These are phyloP conservation scores for Nasua narica DNA, from an alignment of 2,797 vertebrate genomes.

Conservation along the genomic window DNA sequence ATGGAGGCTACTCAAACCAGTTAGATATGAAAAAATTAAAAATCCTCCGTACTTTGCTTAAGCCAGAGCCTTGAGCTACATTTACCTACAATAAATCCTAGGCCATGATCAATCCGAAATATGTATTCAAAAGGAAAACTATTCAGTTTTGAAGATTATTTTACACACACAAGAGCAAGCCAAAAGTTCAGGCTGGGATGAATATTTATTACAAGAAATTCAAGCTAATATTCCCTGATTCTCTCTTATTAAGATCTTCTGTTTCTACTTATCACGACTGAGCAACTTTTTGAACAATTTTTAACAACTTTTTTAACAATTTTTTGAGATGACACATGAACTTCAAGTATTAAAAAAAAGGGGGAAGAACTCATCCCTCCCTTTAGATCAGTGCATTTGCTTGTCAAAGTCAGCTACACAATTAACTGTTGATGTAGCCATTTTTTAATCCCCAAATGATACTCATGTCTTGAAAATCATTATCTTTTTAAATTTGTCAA, in stretches of 20 bases:
- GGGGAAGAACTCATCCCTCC: neutral
- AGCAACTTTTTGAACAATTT: no score
- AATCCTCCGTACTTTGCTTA: neutral
- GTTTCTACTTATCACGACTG: neutral
- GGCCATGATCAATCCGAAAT: neutral
- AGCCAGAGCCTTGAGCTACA: neutral
- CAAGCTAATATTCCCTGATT: neutral
- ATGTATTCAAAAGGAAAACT: neutral
- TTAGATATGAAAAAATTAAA: neutral
- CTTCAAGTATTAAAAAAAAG: neutral
- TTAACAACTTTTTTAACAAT: no score
- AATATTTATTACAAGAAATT: constrained; percentile 22
- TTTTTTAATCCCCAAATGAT: neutral
- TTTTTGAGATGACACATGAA: neutral
- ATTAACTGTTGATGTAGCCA: neutral
- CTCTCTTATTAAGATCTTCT: neutral
- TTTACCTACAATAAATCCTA: neutral
- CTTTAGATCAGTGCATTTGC: neutral
- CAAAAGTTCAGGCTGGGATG: neutral
- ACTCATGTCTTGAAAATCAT: neutral
- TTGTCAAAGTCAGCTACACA: neutral
- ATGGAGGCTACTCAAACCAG: constrained; percentile 62
- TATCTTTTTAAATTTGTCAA: neutral
- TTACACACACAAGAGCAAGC: neutral
- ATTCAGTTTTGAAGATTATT: constrained; percentile 1